These are phyloP conservation scores for Tortrix viridana DNA, from an alignment of 2,888 invertebrate species.

Conservation along the genomic window DNA sequence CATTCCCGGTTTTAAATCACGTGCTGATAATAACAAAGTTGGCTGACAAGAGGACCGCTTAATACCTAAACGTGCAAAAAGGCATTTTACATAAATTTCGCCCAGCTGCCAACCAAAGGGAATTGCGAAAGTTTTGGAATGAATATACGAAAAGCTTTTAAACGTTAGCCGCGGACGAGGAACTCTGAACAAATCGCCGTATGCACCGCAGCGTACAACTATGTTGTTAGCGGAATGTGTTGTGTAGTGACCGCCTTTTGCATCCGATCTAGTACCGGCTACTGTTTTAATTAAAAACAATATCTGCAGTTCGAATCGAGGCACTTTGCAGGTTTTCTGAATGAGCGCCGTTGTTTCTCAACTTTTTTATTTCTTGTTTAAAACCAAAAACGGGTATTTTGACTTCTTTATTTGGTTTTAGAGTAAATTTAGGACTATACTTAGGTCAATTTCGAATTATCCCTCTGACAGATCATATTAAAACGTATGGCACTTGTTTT, in stretches of 20 bases:
- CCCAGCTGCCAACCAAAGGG: slow-evolving; percentile 61
- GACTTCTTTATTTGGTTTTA: no score
- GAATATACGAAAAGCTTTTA: slow-evolving; percentile 68
- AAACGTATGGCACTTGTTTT: no score
- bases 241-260: slow-evolving; percentile 15
- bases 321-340: background rate
- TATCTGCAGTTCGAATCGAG: background rate
- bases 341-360: no score
- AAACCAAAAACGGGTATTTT: no score
- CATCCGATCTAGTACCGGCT: slow-evolving; percentile 9
- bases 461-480: no score
- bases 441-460: no score
- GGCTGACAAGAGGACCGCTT: slow-evolving; percentile 24
- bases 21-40: slow-evolving; percentile 35
- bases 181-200: slow-evolving; percentile 42
- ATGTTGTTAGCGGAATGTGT: background rate
- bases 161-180: slow-evolving; percentile 47
- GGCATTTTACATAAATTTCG: slow-evolving; percentile 58
- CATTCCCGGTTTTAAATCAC: slow-evolving; percentile 33
- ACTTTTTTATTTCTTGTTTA: no score
- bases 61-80: slow-evolving; percentile 35
- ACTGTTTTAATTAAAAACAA: slow-evolving; percentile 12
- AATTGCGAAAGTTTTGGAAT: slow-evolving; percentile 70
- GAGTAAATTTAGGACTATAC: no score
- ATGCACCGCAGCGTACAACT: slow-evolving; percentile 8